Evolutionary conservation across 37 sponge, comb jelly and placozoan species (phyloP).

Genomic region (Spongilla lacustris): DNA sequence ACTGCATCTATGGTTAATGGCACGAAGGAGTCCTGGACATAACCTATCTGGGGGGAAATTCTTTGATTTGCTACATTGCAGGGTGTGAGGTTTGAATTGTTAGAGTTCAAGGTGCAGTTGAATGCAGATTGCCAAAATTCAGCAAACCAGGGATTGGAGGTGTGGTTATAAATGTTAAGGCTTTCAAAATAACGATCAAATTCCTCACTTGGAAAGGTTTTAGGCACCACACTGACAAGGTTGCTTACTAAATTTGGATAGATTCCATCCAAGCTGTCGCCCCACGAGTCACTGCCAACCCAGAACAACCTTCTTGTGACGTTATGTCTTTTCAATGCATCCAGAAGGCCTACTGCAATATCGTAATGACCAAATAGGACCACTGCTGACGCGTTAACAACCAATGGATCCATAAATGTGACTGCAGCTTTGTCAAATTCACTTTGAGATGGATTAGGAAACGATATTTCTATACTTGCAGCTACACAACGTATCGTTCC

Average conservation of each 20-base stretch:
- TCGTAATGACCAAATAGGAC: slow-evolving; percentile 59
- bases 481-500: slow-evolving; percentile 16
- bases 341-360: slow-evolving; percentile 5
- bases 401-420: slow-evolving; percentile 4
- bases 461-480: neutral
- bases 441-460: neutral
- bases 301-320: slow-evolving; percentile 46
- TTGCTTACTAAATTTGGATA: slow-evolving; percentile 22
- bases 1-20: slow-evolving; percentile 91
- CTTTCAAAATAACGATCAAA: slow-evolving; percentile 73
- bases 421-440: slow-evolving; percentile 11
- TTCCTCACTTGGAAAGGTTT: slow-evolving; percentile 17
- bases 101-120: slow-evolving; percentile 40
- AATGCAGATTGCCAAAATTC: slow-evolving; percentile 57
- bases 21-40: slow-evolving; percentile 62
- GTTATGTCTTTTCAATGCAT: neutral
- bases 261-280: slow-evolving; percentile 3
- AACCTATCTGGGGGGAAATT: neutral
- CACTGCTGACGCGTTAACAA: slow-evolving; percentile 51
- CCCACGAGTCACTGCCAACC: slow-evolving; percentile 94
- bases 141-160: slow-evolving; percentile 76
- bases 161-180: slow-evolving; percentile 60
- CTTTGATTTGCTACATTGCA: neutral
- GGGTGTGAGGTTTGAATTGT: neutral
- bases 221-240: slow-evolving; percentile 45